Evolutionary conservation across 2,113 vertebrate genomes (phyloP).

Genomic region (Tetraodon nigroviridis): DNA sequence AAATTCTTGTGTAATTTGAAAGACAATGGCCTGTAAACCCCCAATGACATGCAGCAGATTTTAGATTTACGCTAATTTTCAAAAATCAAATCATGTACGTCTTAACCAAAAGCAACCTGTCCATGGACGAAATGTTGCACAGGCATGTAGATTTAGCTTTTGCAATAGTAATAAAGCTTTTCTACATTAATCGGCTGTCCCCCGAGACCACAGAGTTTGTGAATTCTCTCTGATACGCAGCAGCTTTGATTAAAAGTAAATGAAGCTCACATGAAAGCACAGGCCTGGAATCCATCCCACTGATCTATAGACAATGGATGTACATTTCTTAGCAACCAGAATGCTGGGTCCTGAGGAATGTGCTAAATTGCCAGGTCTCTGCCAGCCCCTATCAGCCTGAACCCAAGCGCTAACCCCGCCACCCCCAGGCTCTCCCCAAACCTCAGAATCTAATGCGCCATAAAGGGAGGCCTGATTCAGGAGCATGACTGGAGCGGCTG

Average conservation of each 20-base stretch:
- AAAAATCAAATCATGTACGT: slow-evolving; percentile 48
- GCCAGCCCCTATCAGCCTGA: slow-evolving; percentile 62
- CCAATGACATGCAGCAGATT: slow-evolving; percentile 30
- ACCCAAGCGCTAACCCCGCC: slow-evolving; percentile 37
- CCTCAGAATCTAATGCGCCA: slow-evolving; percentile 14
- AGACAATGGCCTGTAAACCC: slow-evolving; percentile 28
- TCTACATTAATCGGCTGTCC: slow-evolving; percentile 44
- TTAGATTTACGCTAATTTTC: slow-evolving; percentile 31
- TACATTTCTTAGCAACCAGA: slow-evolving; percentile 73
- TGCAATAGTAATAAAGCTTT: slow-evolving; percentile 45
- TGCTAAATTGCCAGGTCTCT: slow-evolving; percentile 59
- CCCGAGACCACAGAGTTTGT: slow-evolving; percentile 44
- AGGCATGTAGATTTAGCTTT: slow-evolving; percentile 44
- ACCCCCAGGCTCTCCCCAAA: slow-evolving; percentile 1
- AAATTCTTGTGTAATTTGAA: slow-evolving; percentile 31
- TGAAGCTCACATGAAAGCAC: slow-evolving; percentile 63
- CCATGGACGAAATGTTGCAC: slow-evolving; percentile 23
- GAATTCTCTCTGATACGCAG: slow-evolving; percentile 65
- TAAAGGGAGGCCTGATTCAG: slow-evolving; percentile 27
- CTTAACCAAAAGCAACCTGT: slow-evolving; percentile 31
- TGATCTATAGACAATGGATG: slow-evolving; percentile 70
- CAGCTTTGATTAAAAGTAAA: slow-evolving; percentile 72
- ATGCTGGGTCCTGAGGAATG: slow-evolving; percentile 68
- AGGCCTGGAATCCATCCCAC: slow-evolving; percentile 56
- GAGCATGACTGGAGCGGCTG: slow-evolving; percentile 17